These are phyloP conservation scores for Cerceris rybyensis DNA, from an alignment of 2,888 invertebrate species.

Conservation along the genomic window DNA sequence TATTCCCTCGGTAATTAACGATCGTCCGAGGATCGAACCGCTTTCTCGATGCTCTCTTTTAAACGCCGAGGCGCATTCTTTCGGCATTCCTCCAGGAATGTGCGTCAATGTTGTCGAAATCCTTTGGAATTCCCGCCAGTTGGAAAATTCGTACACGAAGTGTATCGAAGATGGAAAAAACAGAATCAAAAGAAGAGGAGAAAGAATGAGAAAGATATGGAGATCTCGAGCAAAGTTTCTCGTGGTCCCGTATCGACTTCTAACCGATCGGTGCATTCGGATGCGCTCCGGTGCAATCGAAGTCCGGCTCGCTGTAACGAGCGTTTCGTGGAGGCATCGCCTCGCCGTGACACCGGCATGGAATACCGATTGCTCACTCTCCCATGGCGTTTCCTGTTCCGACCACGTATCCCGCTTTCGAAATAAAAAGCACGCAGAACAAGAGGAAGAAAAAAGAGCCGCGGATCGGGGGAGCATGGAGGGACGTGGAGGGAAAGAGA, in stretches of 20 bases:
- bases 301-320: conserved; percentile 30
- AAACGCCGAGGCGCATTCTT: not conserved
- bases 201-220: no score
- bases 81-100: no score
- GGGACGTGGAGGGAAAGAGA: conserved; percentile 14
- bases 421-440: conserved; percentile 56
- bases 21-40: no score
- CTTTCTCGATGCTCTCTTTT: not conserved
- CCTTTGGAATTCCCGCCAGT: no score
- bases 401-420: conserved; percentile 69
- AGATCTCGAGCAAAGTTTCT: no score
- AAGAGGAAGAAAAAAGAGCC: not conserved
- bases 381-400: conserved; percentile 77
- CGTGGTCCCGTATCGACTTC: not conserved
- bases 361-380: conserved; percentile 76
- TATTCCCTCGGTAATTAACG: no score
- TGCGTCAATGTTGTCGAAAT: no score
- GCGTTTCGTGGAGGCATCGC: conserved; percentile 32
- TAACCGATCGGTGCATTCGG: not conserved
- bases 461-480: not conserved
- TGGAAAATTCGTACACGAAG: no score
- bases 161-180: no score
- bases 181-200: no score
- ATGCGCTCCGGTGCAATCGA: not conserved
- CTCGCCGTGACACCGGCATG: conserved; percentile 57